Base-by-base conservation (phyloP, 2,797 vertebrate species). In the Onychomys arenicola region DNA sequence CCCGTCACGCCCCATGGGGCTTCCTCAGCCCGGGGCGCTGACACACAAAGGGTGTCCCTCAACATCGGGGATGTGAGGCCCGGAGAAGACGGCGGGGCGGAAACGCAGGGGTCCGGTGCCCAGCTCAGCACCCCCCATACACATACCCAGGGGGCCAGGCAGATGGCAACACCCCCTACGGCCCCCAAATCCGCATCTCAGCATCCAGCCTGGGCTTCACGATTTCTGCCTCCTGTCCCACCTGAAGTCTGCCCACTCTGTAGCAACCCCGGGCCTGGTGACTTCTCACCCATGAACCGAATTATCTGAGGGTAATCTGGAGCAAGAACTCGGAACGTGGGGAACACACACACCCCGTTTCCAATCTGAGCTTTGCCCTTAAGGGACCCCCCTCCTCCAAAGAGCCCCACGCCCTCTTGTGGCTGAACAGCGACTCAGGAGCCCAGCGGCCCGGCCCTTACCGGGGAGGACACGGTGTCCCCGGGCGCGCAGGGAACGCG, bases 391-490 rank as follows among this genome's bases (percentile, higher is more conserved):
- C 77, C 67, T 23, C 75, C 76, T 29, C 6, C 40, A 32, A 82
- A 75, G 78, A 49, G 61, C 76, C 91, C 95, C 91, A 95, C 97
- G 98, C 98, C 98, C 97, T 96, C 98, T 97, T 88, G 98, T 87
- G 98, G 98, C 78, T 65, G 82, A 90, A 83, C 75, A 19, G 82
- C 80, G 34, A 69, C 85, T 92, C 88, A 9, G 73, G 86, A 77
- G 96, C 67, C 43, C 59, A 73, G 92, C 80, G 93, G 89, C 97
- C 88, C 2, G 96, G 97, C 95, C 96, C 95, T 96, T 43, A 94
- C 97, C 95, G 83, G 49, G 97, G 97, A 98, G 97, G 97, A 98
- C 97, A 97, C 97, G 17, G 96, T 97, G 97, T 98, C 97, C 97
- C 97, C 88, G 75, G 96, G 83, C 43, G 32, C 91, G 83, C 94